These are phyloP conservation scores for Crax fasciolata DNA, from an alignment of 2,797 vertebrate genomes.

Conservation along the genomic window DNA sequence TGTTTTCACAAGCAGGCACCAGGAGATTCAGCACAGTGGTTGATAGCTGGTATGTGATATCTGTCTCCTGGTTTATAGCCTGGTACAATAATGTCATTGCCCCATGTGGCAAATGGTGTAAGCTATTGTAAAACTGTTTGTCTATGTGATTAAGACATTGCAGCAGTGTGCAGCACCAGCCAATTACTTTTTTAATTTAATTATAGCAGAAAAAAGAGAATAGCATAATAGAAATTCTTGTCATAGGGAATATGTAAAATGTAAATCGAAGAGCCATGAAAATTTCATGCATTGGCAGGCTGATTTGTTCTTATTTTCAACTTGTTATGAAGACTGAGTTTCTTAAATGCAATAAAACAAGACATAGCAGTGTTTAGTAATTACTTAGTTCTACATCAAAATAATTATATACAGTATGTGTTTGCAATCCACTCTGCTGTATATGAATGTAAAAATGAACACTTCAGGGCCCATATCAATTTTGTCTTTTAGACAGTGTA, in stretches of 20 bases:
- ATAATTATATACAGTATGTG: slow-evolving; percentile 86
- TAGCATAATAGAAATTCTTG: slow-evolving; percentile 87
- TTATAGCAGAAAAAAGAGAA: slow-evolving; percentile 87
- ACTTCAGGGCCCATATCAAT: slow-evolving; percentile 85
- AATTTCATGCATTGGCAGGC: slow-evolving; percentile 88
- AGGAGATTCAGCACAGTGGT: slow-evolving; percentile 69
- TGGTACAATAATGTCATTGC: slow-evolving; percentile 86
- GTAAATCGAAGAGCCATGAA: slow-evolving; percentile 88
- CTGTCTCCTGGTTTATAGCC: slow-evolving; percentile 84
- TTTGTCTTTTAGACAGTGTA: slow-evolving; percentile 87
- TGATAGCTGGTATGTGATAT: slow-evolving; percentile 81
- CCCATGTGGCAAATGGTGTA: slow-evolving; percentile 88
- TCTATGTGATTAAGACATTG: slow-evolving; percentile 89
- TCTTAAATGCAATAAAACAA: slow-evolving; percentile 85
- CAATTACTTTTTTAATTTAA: slow-evolving; percentile 90
- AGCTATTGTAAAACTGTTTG: slow-evolving; percentile 89
- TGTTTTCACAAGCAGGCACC: slow-evolving; percentile 71
- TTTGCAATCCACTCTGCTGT: slow-evolving; percentile 81
- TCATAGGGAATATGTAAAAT: slow-evolving; percentile 88
- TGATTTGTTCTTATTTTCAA: slow-evolving; percentile 88
- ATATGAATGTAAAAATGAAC: slow-evolving; percentile 85
- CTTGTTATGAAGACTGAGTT: slow-evolving; percentile 84
- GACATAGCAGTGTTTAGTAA: slow-evolving; percentile 85
- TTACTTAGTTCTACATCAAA: slow-evolving; percentile 87
- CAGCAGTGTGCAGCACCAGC: slow-evolving; percentile 86